Conservation (phyloP, 2,888 invertebrate species). For the Drosophila histrio region DNA sequence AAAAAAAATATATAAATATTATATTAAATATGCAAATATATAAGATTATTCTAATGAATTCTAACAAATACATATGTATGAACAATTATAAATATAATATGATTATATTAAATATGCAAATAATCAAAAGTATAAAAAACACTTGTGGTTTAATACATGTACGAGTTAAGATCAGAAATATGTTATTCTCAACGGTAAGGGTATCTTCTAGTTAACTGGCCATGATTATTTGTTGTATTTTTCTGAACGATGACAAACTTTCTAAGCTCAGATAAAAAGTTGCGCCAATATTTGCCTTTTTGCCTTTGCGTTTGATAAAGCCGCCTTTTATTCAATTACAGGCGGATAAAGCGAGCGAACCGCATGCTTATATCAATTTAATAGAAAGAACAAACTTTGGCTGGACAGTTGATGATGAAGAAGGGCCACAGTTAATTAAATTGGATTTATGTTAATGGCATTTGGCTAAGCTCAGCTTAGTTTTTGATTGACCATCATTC, state of each 20-base stretch:
- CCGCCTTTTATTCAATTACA: constrained; percentile 76
- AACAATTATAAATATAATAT: not conserved
- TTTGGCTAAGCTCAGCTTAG: constrained; percentile 34
- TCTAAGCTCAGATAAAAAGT: constrained; percentile 72
- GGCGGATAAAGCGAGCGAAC: constrained; percentile 62
- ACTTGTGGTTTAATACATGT: too few relatives aligned
- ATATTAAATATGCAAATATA: not conserved
- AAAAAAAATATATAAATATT: not conserved
- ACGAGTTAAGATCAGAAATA: not conserved
- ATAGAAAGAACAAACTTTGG: constrained; percentile 42
- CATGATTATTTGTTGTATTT: not conserved
- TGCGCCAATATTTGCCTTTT: constrained; percentile 72
- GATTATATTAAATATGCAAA: not conserved
- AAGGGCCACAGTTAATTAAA: constrained; percentile 63
- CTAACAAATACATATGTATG: too few relatives aligned
- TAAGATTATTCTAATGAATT: too few relatives aligned
- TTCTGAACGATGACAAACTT: constrained; percentile 45
- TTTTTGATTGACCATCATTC: constrained; percentile 33
- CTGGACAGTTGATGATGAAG: constrained; percentile 4
- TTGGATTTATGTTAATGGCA: constrained; percentile 63
- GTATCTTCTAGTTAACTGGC: constrained; percentile 15
- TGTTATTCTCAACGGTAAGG: not conserved
- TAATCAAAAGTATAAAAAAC: not conserved
- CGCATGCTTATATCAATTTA: constrained; percentile 39
- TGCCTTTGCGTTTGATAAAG: constrained; percentile 43